Evolutionary conservation across 2,797 vertebrate species (phyloP).

Genomic region (Sphenopsis melanotis): DNA sequence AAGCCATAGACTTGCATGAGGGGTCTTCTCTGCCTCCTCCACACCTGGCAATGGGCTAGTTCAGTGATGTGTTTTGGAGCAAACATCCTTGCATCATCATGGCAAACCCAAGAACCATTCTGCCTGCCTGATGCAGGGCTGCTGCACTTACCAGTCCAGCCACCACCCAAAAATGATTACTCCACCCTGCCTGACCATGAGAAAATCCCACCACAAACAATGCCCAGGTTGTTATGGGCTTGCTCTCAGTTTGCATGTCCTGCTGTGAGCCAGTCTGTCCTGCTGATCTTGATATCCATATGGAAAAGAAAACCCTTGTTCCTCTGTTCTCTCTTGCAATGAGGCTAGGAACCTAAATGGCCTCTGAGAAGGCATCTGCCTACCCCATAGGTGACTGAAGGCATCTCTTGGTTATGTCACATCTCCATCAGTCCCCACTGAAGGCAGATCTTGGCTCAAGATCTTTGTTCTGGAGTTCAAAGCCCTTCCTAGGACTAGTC

Average conservation of each 20-base stretch:
- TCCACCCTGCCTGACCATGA: rapidly evolving
- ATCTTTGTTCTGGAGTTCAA: not conserved
- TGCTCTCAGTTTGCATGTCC: not conserved
- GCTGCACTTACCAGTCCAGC: not conserved
- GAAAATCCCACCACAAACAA: not conserved
- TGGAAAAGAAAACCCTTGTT: not conserved
- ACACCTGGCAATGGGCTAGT: not conserved
- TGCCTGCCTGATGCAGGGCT: not conserved
- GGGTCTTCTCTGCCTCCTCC: not conserved
- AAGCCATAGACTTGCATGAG: not conserved
- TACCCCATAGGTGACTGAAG: not conserved
- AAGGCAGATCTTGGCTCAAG: not conserved
- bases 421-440: not conserved
- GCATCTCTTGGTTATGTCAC: not conserved
- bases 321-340: not conserved
- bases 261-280: not conserved
- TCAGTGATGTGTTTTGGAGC: not conserved
- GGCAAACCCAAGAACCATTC: not conserved
- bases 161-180: not conserved
- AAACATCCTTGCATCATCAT: not conserved
- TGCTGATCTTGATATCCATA: not conserved
- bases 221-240: not conserved
- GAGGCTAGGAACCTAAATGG: not conserved
- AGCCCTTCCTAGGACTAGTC: not conserved
- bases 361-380: not conserved